These are phyloP conservation scores for Myiopsitta monachus DNA, from an alignment of 2,113 vertebrate genomes.

Conservation along the genomic window DNA sequence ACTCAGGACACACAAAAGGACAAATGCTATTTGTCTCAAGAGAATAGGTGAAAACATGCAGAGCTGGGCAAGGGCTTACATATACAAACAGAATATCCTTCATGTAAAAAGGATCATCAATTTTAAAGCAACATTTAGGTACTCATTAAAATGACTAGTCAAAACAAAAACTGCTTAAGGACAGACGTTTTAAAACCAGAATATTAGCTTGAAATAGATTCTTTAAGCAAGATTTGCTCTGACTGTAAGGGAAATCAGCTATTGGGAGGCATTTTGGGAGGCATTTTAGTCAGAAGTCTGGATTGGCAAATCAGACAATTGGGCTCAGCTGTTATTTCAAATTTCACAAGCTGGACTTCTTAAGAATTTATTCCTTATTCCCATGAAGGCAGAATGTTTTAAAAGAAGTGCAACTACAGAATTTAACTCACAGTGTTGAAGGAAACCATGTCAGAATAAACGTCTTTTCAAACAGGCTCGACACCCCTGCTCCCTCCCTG, in stretches of 20 bases:
- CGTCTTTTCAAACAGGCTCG: neutral
- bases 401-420: neutral
- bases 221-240: neutral
- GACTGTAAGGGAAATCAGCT: neutral
- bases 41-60: neutral
- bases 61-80: neutral
- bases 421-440: neutral
- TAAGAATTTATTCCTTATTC: neutral
- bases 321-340: neutral
- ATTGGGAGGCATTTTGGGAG: neutral
- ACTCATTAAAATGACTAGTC: neutral
- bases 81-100: neutral
- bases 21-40: neutral
- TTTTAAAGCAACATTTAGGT: neutral
- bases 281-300: neutral
- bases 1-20: neutral
- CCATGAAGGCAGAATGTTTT: neutral
- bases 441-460: neutral
- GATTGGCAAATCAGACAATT: neutral
- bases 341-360: neutral
- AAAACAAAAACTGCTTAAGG: neutral
- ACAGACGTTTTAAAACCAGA: neutral
- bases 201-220: neutral
- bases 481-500: neutral
- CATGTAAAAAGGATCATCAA: neutral